These are phyloP conservation scores for Oceanites oceanicus DNA, from an alignment of 2,113 vertebrate species.

Conservation along the genomic window DNA sequence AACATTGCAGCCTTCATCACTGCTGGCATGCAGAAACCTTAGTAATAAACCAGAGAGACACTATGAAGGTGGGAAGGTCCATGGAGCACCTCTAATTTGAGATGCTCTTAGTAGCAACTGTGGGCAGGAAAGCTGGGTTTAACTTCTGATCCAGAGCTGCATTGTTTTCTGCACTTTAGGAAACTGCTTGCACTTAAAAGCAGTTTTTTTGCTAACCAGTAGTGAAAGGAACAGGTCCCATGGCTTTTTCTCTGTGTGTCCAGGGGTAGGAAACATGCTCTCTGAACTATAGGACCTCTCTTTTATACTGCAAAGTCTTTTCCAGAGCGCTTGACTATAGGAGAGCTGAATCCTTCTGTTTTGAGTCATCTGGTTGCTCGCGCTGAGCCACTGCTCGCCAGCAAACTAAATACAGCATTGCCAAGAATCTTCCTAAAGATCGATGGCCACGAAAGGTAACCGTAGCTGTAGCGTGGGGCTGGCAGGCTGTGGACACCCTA, in stretches of 20 bases:
- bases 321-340: accelerated
- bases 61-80: background rate
- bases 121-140: background rate
- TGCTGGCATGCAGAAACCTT: background rate
- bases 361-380: background rate
- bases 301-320: background rate
- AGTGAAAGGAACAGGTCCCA: background rate
- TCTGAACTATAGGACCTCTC: background rate
- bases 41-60: background rate
- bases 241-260: background rate
- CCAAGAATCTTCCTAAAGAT: accelerated
- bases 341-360: background rate
- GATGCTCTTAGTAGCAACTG: accelerated
- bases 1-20: slow-evolving; percentile 72
- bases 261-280: background rate
- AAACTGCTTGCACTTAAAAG: background rate
- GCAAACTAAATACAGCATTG: background rate
- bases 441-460: accelerated
- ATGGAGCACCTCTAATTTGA: background rate
- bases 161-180: background rate
- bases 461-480: accelerated
- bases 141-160: too few relatives aligned
- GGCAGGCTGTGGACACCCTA: accelerated
- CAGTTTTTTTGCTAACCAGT: background rate
- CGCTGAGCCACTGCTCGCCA: accelerated